These are phyloP conservation scores for Cotesia vestalis DNA, from an alignment of 1,140 invertebrate genomes.

Conservation along the genomic window DNA sequence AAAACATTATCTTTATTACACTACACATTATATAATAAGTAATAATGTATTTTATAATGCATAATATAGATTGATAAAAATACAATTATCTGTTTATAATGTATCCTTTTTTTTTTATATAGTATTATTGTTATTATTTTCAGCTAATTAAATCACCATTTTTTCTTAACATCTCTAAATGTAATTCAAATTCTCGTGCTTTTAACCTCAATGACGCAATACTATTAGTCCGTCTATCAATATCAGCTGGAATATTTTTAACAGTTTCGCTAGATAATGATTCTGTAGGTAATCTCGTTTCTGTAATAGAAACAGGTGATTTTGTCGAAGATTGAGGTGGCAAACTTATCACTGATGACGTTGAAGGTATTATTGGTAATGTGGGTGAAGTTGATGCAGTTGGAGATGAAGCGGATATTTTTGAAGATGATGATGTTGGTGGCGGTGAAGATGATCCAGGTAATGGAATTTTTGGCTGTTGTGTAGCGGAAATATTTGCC, in stretches of 20 bases:
- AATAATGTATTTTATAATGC: too few relatives aligned
- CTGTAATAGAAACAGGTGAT: slow-evolving; percentile 46
- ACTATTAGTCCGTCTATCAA: slow-evolving; percentile 86
- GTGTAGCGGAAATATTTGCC: slow-evolving; percentile 80
- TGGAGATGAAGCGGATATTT: slow-evolving; percentile 44
- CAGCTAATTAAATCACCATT: slow-evolving; percentile 83
- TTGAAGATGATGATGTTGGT: slow-evolving; percentile 60
- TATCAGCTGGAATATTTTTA: slow-evolving; percentile 66
- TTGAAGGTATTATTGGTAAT: slow-evolving; percentile 54
- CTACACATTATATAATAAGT: too few relatives aligned
- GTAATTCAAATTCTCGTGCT: slow-evolving; percentile 90
- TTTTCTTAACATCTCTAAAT: slow-evolving; percentile 83
- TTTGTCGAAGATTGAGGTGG: slow-evolving; percentile 11
- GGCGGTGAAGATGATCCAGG: slow-evolving; percentile 57
- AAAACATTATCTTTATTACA: too few relatives aligned
- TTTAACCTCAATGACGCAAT: slow-evolving; percentile 90
- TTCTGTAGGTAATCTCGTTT: slow-evolving; percentile 56
- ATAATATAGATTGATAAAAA: too few relatives aligned
- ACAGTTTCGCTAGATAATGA: slow-evolving; percentile 53
- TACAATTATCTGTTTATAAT: too few relatives aligned
- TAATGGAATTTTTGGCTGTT: slow-evolving; percentile 63
- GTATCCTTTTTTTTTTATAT: too few relatives aligned
- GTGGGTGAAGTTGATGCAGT: slow-evolving; percentile 46
- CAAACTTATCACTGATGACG: slow-evolving; percentile 48
- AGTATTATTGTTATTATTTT: slow-evolving; percentile 40